These are phyloP conservation scores for Labeo calbasu DNA, from an alignment of 2,797 vertebrate species.

Conservation along the genomic window DNA sequence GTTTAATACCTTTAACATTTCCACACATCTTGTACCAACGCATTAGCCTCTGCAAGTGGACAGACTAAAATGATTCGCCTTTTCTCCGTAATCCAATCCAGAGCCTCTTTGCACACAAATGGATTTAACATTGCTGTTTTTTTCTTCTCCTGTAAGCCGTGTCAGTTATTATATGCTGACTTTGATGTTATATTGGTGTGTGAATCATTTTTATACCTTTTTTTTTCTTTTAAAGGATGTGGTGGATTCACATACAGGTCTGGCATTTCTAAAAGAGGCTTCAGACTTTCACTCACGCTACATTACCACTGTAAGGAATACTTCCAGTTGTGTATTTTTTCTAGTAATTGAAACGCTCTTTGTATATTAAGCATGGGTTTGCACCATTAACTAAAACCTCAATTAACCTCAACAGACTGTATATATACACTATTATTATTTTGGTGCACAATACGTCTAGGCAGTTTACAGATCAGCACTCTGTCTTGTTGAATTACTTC, in stretches of 20 bases:
- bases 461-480: not conserved
- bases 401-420: not conserved
- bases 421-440: not conserved
- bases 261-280: conserved; percentile 93
- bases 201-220: conserved; percentile 35
- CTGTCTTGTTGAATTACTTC: not conserved
- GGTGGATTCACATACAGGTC: conserved; percentile 90
- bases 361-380: not conserved
- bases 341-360: conserved; percentile 4
- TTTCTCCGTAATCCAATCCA: conserved; percentile 57
- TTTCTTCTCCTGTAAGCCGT: conserved; percentile 19
- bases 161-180: conserved; percentile 38
- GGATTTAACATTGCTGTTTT: conserved; percentile 30
- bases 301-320: conserved; percentile 90
- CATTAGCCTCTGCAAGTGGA: conserved; percentile 40
- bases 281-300: conserved; percentile 96
- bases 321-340: not conserved
- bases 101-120: conserved; percentile 38
- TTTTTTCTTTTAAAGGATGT: conserved; percentile 83
- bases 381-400: conserved; percentile 3
- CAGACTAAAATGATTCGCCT: conserved; percentile 54
- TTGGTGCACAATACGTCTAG: not conserved
- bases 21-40: conserved; percentile 34
- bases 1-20: conserved; percentile 50
- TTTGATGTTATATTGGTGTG: conserved; percentile 48